Conservation (phyloP, 2,797 vertebrate species). For the Sebastes melanostomus region DNA sequence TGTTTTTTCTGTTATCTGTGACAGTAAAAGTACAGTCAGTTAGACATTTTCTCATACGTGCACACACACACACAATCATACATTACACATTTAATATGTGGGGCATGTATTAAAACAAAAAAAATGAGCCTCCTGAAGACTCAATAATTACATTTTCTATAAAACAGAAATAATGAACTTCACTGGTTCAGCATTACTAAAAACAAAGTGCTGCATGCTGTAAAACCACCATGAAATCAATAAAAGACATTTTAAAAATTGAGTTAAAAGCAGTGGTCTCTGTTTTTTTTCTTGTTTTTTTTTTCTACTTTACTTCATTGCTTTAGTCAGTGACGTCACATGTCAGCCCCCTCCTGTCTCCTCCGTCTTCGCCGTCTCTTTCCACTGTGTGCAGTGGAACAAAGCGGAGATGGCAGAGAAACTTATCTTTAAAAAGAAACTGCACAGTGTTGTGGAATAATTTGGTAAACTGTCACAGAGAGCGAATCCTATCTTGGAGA, state of each 20-base stretch:
- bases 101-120: no score
- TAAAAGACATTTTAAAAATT: slow-evolving; percentile 12
- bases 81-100: no score
- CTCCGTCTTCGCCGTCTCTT: slow-evolving; percentile 30
- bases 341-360: slow-evolving; percentile 26
- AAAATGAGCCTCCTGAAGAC: no score
- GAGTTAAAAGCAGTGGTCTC: slow-evolving; percentile 26
- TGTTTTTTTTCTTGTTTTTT: background rate
- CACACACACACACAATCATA: no score
- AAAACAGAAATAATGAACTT: slow-evolving; percentile 23
- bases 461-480: slow-evolving; percentile 71
- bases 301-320: background rate
- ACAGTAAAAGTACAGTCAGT: no score
- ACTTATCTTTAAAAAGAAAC: slow-evolving; percentile 70
- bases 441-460: slow-evolving; percentile 68
- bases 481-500: slow-evolving; percentile 63
- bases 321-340: slow-evolving; percentile 43
- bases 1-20: no score
- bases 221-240: slow-evolving; percentile 39
- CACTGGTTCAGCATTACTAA: slow-evolving; percentile 17
- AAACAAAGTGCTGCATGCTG: slow-evolving; percentile 16
- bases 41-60: no score
- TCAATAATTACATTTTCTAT: no score
- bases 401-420: slow-evolving; percentile 64
- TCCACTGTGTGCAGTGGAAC: slow-evolving; percentile 58